phyloP scores from a whole-genome alignment of 2,113 vertebrate species.

The Tauraco erythrolophus region DNA sequence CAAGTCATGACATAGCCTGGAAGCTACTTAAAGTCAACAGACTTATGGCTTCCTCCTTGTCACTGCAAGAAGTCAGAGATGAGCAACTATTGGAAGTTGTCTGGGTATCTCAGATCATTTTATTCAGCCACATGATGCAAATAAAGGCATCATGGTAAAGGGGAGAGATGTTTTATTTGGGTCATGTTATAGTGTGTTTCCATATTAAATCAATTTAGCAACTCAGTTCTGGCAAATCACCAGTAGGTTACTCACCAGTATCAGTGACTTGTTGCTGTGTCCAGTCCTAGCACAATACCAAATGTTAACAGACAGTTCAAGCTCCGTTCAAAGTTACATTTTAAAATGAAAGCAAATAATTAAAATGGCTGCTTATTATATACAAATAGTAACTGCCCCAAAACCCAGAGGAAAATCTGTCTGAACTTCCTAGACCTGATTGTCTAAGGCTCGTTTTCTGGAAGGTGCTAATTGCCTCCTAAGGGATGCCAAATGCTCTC shows the following conservation, averaged over 20 bases:
- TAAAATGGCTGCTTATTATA: not conserved
- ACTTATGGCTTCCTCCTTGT: not conserved
- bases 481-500: slow-evolving; percentile 42
- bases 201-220: not conserved
- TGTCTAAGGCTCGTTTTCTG: slow-evolving; percentile 22
- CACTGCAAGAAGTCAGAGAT: not conserved
- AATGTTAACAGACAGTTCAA: not conserved
- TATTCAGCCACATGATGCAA: not conserved
- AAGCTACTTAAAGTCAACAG: not conserved
- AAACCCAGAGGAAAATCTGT: slow-evolving; percentile 28
- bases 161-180: not conserved
- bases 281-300: not conserved
- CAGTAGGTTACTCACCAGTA: not conserved
- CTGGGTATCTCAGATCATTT: not conserved
- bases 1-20: not conserved
- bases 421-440: not conserved
- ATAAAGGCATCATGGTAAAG: not conserved
- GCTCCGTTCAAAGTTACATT: not conserved
- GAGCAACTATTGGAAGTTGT: not conserved
- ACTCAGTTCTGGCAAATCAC: not conserved
- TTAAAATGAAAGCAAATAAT: not conserved
- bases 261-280: not conserved
- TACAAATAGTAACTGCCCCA: not conserved
- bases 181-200: not conserved
- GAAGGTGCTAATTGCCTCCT: slow-evolving; percentile 60